phyloP scores from a whole-genome alignment of 2,888 invertebrate genomes.

The Lepidochitona cinerea region DNA sequence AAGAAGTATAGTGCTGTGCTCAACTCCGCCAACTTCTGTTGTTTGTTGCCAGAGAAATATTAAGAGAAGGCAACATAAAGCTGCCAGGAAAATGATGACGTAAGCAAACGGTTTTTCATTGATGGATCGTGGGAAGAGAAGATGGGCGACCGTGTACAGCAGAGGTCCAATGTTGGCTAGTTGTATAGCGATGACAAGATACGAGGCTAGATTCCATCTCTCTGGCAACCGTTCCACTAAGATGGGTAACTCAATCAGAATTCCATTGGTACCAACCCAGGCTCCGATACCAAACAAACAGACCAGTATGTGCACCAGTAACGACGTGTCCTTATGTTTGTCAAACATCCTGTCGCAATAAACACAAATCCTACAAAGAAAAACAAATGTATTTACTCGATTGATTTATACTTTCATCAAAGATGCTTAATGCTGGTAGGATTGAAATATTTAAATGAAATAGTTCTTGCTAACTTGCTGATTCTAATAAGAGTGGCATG shows the following conservation, averaged over 20 bases:
- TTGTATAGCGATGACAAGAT: conserved; percentile 85
- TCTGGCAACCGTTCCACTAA: conserved; percentile 87
- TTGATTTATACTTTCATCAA: too few species aligned
- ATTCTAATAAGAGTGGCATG: too few species aligned
- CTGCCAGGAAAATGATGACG: conserved; percentile 69
- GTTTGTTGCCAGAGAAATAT: conserved; percentile 74
- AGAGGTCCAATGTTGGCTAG: conserved; percentile 85
- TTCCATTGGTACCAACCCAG: conserved; percentile 91
- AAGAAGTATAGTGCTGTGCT: conserved; percentile 73
- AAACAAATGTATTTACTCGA: too few species aligned
- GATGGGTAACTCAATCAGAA: conserved; percentile 91
- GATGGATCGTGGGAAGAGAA: conserved; percentile 3
- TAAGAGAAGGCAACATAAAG: conserved; percentile 66
- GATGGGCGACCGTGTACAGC: conserved; percentile 73
- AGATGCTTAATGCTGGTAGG: too few species aligned
- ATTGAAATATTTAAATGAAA: too few species aligned
- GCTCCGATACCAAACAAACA: conserved; percentile 78
- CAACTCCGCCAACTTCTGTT: conserved; percentile 68
- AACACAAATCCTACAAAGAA: not conserved
- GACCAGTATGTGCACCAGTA: conserved; percentile 75
- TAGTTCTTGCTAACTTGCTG: too few species aligned
- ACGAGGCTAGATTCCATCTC: conserved; percentile 88
- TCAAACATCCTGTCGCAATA: not conserved
- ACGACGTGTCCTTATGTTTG: conserved; percentile 4
- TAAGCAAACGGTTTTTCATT: conserved; percentile 69